These are phyloP conservation scores for Lateolabrax maculatus DNA, from an alignment of 2,797 vertebrate genomes.

Conservation along the genomic window DNA sequence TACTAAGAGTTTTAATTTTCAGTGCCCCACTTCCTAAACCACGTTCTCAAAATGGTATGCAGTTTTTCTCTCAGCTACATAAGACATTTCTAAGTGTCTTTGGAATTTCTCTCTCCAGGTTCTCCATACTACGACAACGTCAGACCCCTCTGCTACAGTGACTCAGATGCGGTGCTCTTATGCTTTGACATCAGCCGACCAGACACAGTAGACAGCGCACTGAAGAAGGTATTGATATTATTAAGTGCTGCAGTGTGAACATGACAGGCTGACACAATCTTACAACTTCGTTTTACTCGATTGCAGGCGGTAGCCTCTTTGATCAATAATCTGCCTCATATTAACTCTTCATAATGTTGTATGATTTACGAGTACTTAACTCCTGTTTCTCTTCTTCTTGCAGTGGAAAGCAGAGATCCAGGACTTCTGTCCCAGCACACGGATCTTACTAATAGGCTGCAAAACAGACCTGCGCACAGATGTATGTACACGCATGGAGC, in stretches of 20 bases:
- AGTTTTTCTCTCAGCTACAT: background rate
- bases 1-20: background rate
- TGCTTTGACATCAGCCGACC: constrained; percentile 96
- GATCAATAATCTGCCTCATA: background rate
- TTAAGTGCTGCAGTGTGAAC: background rate
- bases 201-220: constrained; percentile 90
- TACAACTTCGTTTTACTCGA: background rate
- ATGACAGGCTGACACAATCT: background rate
- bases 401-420: constrained; percentile 97
- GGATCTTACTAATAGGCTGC: constrained; percentile 94
- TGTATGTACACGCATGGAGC: constrained; percentile 94
- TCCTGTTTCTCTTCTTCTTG: constrained; percentile 12
- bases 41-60: background rate
- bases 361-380: background rate
- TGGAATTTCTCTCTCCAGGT: constrained; percentile 77
- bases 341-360: background rate
- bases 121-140: constrained; percentile 98
- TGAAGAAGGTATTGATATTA: constrained; percentile 90
- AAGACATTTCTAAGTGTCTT: background rate
- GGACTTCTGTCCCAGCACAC: constrained; percentile 94
- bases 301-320: background rate
- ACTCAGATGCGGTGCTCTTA: constrained; percentile 94
- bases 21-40: background rate
- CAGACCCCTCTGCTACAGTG: constrained; percentile 96
- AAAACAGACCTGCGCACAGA: constrained; percentile 95